A percentile compares a stretch with the other conserved stretches of the same genome.
Evolutionary conservation across 53 echinoderm and acorn worm genomes (phyloP).

Genomic region (Pentamera pediparva): DNA sequence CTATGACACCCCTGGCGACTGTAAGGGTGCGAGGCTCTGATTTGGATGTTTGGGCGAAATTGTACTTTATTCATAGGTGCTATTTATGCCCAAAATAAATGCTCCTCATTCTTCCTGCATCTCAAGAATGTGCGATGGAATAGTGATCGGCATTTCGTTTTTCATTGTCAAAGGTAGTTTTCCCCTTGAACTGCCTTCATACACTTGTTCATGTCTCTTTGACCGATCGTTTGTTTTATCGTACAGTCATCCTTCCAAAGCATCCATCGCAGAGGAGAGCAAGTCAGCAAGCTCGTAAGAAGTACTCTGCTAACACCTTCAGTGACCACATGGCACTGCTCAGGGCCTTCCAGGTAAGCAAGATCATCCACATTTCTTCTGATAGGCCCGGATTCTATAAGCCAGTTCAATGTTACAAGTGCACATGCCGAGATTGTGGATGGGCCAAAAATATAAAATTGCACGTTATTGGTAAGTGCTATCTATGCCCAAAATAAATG

Average conservation of each 20-base stretch:
- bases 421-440: background rate
- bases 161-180: too few relatives aligned
- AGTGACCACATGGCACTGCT: conserved; percentile 97
- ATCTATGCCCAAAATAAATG: too few relatives aligned
- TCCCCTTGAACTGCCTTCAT: too few relatives aligned
- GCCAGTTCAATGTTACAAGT: background rate
- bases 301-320: conserved; percentile 81
- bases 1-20: too few relatives aligned
- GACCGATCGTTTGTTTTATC: background rate
- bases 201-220: background rate
- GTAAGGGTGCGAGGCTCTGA: too few relatives aligned
- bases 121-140: background rate
- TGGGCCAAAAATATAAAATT: background rate
- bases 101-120: background rate
- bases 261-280: conserved; percentile 86
- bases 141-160: too few relatives aligned
- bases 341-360: conserved; percentile 91
- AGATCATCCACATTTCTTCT: background rate
- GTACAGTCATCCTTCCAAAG: conserved; percentile 77
- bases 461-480: too few relatives aligned
- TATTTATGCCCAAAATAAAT: background rate
- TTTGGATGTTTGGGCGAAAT: too few relatives aligned
- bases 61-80: too few relatives aligned
- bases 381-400: background rate
- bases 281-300: conserved; percentile 76